Evolutionary conservation across 2,113 vertebrate genomes (phyloP), one percentile per base, ranked within the genome.

Genomic region (Pyxicephalus adspersus): DNA sequence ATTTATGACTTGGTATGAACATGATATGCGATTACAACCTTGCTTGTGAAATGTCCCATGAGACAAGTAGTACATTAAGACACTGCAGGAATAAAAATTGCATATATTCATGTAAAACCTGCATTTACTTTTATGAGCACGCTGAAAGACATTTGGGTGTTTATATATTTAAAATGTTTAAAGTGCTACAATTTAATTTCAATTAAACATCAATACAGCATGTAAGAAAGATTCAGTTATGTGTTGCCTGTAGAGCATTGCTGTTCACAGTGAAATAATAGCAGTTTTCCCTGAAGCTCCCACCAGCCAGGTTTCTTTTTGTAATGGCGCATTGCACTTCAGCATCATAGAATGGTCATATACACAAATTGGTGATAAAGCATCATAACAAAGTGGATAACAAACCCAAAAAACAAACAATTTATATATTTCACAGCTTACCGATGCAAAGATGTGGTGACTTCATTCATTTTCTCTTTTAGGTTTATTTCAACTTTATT

Each of bases 1-100:
- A 82, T 82, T 82, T 80, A 71, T 80, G 67, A 80, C 77, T 80
- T 60, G 57, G 26, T 71, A 73, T 73, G 26, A 16, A 31, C 60
- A 64, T 55, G 68, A 73, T 65, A 65, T 71, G 67, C 55, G 50
- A 64, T 52, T 64, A 64, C 38, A 72, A 81, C 68, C 79, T 81
- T 68, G 38, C 38, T 80, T 71, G 23, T 63, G 55, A 70, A 60
- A 63, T 61, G 66, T 80, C 57, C 57, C 54, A 31, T 61, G 65
- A 52, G 65, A 66, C 31, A 38, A 65, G 26, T 60, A 65, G 28
- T 75, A 81, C 68, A 75, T 81, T 81, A 74, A 64, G 58, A 31
- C 38, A 81, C 60, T 34, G 61, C 45, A 55, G 50, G 80, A 57
- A 75, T 45, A 63, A 72, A 73, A 72, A 64, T 45, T 64, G 50